Evolutionary conservation across 2,797 vertebrate genomes (phyloP), one percentile per base, ranked within the genome.

Genomic region (Babyrousa celebensis): DNA sequence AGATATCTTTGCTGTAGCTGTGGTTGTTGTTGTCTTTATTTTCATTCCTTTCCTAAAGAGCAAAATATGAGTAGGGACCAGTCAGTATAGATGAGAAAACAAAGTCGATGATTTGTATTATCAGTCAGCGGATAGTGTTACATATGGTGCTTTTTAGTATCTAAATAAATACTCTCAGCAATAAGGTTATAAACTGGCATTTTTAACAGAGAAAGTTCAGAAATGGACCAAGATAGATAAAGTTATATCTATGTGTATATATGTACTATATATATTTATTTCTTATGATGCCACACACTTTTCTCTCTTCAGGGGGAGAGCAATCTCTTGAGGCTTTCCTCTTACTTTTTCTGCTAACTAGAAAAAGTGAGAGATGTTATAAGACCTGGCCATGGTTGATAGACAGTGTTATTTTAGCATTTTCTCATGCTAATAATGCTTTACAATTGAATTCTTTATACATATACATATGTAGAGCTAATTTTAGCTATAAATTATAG

Each of bases 391-490:
- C 27, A 32, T 40, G n/a, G 18, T n/a, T 92, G 62, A 60, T 43
- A 80, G 21, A 48, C 21, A 85, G 18, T 84, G 32, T n/a, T 92
- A 16, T 54, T 62, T 36, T 70, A 79, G 11, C 20, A 18, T 75
- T 60, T 84, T 89, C 62, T 60, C 25, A 79, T 60, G 40, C 17
- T 75, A 78, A 84, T 80, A 77, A 82, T 67, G 12, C n/a, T 92
- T 74, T 84, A 36, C 4, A 79, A 9, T 94, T 65, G 90, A 67
- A 72, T 72, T 95, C 21, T 58, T 93, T 84, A 20, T 68, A 94
- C 25, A 54, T 84, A 20, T 68, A 94, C 25, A 54, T 90, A 74
- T 77, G 29, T 82, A 83, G 6, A 87, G 25, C 16, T 94, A 89
- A 94, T 72, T 67, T 87, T 89, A 78, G 70, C 40, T 92, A 43